A percentile compares a stretch with the other conserved stretches of the same genome.
These are phyloP conservation scores for Tachuris rubrigastra DNA, from an alignment of 2,113 vertebrate genomes.

Conservation along the genomic window DNA sequence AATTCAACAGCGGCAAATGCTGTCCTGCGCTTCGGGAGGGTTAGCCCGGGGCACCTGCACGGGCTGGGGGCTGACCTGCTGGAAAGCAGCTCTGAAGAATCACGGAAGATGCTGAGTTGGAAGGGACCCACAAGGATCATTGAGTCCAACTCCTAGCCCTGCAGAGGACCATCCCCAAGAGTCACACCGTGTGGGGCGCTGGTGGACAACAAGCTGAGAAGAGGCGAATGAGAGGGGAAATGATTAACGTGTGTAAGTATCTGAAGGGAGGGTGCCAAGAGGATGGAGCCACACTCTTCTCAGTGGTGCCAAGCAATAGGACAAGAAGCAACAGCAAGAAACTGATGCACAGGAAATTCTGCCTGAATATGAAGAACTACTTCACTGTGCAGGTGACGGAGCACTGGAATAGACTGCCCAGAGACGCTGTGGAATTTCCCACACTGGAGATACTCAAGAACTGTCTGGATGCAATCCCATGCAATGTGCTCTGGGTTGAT, in stretches of 20 bases:
- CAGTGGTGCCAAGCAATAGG: background rate
- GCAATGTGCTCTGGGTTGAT: background rate
- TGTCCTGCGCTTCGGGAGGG: background rate
- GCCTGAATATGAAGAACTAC: background rate
- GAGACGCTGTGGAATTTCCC: background rate
- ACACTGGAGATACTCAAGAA: background rate
- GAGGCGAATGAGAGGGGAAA: background rate
- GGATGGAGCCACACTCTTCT: too few species aligned
- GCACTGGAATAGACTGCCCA: background rate
- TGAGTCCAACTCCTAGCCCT: background rate
- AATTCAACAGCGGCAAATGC: background rate
- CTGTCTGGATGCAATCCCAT: background rate
- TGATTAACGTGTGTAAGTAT: background rate
- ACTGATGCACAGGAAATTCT: background rate
- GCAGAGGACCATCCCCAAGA: background rate
- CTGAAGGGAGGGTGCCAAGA: fast-evolving
- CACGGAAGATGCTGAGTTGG: background rate
- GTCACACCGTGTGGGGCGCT: background rate
- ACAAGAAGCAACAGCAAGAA: background rate
- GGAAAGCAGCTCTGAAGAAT: background rate
- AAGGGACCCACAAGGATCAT: background rate
- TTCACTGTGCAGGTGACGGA: background rate
- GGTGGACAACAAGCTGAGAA: background rate
- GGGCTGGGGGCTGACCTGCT: background rate
- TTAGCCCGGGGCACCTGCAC: background rate